A percentile compares a stretch with the other conserved stretches of the same genome.
Conservation (phyloP, 2,888 invertebrate species). For the Ophonus ardosiacus region DNA sequence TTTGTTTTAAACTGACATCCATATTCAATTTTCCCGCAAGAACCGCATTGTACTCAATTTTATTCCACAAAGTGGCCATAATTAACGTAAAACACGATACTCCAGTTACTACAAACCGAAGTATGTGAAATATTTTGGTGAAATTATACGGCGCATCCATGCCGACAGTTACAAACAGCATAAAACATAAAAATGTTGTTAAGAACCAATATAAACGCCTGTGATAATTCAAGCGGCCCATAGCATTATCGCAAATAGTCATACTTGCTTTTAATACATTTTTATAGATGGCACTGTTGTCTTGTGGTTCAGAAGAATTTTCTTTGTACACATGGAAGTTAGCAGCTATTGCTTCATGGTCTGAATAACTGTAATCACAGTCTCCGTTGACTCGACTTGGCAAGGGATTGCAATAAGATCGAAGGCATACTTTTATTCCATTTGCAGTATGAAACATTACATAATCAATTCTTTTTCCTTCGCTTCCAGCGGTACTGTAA, state of each 20-base stretch:
- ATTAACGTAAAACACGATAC: slow-evolving; percentile 83
- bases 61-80: slow-evolving; percentile 91
- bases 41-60: slow-evolving; percentile 87
- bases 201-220: slow-evolving; percentile 78
- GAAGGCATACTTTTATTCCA: slow-evolving; percentile 73
- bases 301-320: not conserved
- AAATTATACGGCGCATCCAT: slow-evolving; percentile 75
- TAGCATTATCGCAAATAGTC: slow-evolving; percentile 79
- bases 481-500: slow-evolving; percentile 83
- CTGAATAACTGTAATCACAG: slow-evolving; percentile 88
- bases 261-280: slow-evolving; percentile 79
- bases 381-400: slow-evolving; percentile 84
- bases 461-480: slow-evolving; percentile 95
- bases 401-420: slow-evolving; percentile 84
- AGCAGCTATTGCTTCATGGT: slow-evolving; percentile 91
- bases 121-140: slow-evolving; percentile 77
- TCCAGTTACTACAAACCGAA: slow-evolving; percentile 81
- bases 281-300: slow-evolving; percentile 66
- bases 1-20: slow-evolving; percentile 77
- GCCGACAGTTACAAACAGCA: slow-evolving; percentile 77
- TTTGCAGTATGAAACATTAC: slow-evolving; percentile 82
- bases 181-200: slow-evolving; percentile 77
- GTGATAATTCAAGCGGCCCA: slow-evolving; percentile 76
- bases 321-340: slow-evolving; percentile 72
- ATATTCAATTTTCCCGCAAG: slow-evolving; percentile 86